These are phyloP conservation scores for Noctua janthina DNA, from an alignment of 2,888 invertebrate species.

Conservation along the genomic window DNA sequence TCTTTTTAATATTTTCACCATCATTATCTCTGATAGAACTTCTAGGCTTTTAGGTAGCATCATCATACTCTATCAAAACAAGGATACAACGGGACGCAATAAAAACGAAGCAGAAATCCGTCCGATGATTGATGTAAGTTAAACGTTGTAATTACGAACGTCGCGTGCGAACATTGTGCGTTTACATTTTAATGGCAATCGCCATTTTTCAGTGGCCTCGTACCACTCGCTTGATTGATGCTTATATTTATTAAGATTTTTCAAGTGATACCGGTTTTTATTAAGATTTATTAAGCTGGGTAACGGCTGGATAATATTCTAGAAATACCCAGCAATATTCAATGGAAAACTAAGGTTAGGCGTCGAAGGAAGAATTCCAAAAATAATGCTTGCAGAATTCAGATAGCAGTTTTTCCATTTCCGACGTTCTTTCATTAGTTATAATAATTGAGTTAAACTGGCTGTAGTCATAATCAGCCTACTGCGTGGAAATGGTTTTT, in stretches of 20 bases:
- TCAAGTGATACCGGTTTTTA: constrained; percentile 52
- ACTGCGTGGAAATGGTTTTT: background rate
- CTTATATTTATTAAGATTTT: constrained; percentile 83
- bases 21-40: background rate
- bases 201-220: constrained; percentile 82
- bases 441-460: background rate
- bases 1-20: background rate
- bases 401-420: background rate
- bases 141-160: constrained; percentile 82
- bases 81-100: constrained; percentile 59
- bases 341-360: background rate
- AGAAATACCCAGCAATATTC: background rate
- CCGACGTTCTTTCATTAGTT: background rate
- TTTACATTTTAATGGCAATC: constrained; percentile 79
- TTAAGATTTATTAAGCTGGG: background rate
- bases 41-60: background rate
- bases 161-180: constrained; percentile 77
- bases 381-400: background rate
- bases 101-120: constrained; percentile 62
- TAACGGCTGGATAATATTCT: background rate
- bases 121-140: constrained; percentile 83
- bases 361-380: background rate
- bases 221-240: constrained; percentile 83
- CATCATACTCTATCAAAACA: constrained; percentile 47
- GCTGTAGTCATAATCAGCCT: background rate